Evolutionary conservation across 1,140 invertebrate genomes (phyloP).

Genomic region (Megalopta genalis): DNA sequence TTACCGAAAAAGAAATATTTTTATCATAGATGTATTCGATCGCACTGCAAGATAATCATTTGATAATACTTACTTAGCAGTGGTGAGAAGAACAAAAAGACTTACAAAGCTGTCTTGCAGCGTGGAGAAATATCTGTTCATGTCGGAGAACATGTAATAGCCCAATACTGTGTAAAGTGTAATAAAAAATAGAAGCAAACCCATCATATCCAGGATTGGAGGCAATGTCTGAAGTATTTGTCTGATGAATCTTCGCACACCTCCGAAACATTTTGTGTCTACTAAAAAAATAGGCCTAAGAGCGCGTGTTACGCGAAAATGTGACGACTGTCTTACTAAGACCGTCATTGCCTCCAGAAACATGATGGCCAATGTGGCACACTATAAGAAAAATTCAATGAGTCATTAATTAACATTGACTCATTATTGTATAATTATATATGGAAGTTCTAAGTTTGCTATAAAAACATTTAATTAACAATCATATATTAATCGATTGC

Average conservation of each 20-base stretch:
- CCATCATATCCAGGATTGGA: constrained; percentile 93
- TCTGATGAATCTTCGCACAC: constrained; percentile 86
- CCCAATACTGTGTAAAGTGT: constrained; percentile 91
- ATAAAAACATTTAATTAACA: constrained; percentile 1
- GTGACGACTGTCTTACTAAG: constrained; percentile 89
- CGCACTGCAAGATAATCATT: neutral
- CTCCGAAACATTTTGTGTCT: constrained; percentile 91
- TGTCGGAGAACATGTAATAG: constrained; percentile 90
- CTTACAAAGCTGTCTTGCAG: constrained; percentile 92
- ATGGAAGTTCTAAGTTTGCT: constrained; percentile 36
- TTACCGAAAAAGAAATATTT: constrained; percentile 13
- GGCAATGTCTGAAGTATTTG: constrained; percentile 92
- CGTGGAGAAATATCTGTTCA: constrained; percentile 89
- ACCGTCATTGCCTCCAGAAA: constrained; percentile 91
- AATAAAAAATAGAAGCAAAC: constrained; percentile 92
- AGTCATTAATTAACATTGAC: neutral
- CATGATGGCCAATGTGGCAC: constrained; percentile 90
- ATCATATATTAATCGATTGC: constrained; percentile 46
- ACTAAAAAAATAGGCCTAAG: constrained; percentile 94
- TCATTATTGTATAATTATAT: neutral
- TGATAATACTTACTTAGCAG: constrained; percentile 90
- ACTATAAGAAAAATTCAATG: constrained; percentile 81
- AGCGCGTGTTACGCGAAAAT: constrained; percentile 92
- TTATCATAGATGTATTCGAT: neutral
- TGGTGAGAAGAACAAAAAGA: constrained; percentile 94